phyloP scores from a whole-genome alignment of 1,140 invertebrate species.

The Reticulitermes speratus region DNA sequence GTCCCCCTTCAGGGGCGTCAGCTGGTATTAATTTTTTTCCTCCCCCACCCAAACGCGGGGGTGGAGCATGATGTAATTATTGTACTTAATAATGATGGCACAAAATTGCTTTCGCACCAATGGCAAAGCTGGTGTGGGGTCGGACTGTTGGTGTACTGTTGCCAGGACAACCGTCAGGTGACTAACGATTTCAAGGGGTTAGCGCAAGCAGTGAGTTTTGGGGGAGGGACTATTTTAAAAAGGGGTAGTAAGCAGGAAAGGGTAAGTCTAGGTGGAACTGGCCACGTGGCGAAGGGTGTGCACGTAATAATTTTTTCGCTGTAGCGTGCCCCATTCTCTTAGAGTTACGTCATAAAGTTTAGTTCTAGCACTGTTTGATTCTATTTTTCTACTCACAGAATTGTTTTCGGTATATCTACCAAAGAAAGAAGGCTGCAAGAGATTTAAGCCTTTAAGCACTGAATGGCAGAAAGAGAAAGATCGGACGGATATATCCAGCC shows the following conservation, averaged over 20 bases:
- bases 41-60: not conserved
- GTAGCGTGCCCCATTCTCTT: not conserved
- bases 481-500: too few relatives aligned
- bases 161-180: constrained; percentile 27
- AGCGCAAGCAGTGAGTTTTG: not conserved
- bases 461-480: too few relatives aligned
- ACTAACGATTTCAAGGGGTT: constrained; percentile 24
- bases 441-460: too few relatives aligned
- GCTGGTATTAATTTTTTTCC: constrained; percentile 28
- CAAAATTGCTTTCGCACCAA: constrained; percentile 33
- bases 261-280: not conserved
- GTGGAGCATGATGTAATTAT: constrained; percentile 30
- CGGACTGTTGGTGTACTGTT: constrained; percentile 17
- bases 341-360: not conserved
- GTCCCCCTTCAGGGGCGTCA: constrained; percentile 17
- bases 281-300: not conserved
- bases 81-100: constrained; percentile 32
- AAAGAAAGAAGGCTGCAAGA: too few relatives aligned
- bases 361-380: not conserved
- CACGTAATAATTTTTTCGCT: not conserved
- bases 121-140: constrained; percentile 19
- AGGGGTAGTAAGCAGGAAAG: not conserved
- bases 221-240: not conserved
- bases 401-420: too few relatives aligned
- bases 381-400: too few relatives aligned